Conservation (phyloP, 2,797 vertebrate genomes). For the Silurus lanzhouensis region DNA sequence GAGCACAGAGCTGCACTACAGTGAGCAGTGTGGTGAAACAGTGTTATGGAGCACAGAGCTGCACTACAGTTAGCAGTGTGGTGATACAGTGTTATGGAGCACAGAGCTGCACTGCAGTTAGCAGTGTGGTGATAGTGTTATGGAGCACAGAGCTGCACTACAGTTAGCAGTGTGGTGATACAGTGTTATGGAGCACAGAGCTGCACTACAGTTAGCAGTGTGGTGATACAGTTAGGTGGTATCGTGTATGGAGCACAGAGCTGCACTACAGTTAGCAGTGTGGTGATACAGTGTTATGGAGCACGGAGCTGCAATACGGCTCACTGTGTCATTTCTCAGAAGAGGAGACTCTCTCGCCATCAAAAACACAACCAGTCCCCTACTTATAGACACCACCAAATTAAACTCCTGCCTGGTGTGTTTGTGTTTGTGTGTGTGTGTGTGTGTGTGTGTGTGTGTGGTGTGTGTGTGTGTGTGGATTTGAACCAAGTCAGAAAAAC, state of each 20-base stretch:
- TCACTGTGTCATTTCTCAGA: slow-evolving; percentile 55
- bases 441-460: neutral
- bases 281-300: slow-evolving; percentile 2
- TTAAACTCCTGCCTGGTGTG: slow-evolving; percentile 42
- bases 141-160: slow-evolving; percentile 17
- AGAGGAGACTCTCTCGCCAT: slow-evolving; percentile 41
- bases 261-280: slow-evolving; percentile 4
- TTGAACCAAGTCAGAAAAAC: neutral
- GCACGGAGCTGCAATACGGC: slow-evolving; percentile 25
- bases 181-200: slow-evolving; percentile 6
- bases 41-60: slow-evolving; percentile 19
- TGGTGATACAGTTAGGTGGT: neutral
- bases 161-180: slow-evolving; percentile 4
- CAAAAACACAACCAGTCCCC: slow-evolving; percentile 52
- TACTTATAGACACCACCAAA: slow-evolving; percentile 50
- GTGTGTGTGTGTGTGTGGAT: slow-evolving; percentile 3
- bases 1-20: slow-evolving; percentile 17
- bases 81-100: slow-evolving; percentile 2
- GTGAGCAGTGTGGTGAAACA: neutral
- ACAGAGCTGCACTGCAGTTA: slow-evolving; percentile 20
- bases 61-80: slow-evolving; percentile 13
- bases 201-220: slow-evolving; percentile 22
- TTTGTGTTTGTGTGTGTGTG: slow-evolving; percentile 13
- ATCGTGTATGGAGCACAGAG: neutral
- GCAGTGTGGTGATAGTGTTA: neutral